Evolutionary conservation across 2,888 invertebrate genomes (phyloP).

Genomic region (Protonemura montana): DNA sequence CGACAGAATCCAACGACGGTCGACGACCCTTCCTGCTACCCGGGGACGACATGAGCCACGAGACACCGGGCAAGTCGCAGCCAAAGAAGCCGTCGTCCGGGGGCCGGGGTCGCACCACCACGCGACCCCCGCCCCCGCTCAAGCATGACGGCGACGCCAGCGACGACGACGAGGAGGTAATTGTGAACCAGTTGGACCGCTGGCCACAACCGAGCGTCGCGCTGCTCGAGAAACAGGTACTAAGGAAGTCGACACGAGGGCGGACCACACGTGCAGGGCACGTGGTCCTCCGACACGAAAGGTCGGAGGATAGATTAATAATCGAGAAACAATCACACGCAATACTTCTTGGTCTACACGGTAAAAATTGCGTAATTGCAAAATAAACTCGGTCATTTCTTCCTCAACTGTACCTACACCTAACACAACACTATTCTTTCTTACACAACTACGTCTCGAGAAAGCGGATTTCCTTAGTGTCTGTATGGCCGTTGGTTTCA

Average conservation of each 20-base stretch:
- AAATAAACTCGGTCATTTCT: neutral
- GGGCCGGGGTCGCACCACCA: neutral
- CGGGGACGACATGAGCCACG: constrained; percentile 72
- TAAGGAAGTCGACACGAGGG: constrained; percentile 40
- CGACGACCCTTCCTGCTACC: constrained; percentile 60
- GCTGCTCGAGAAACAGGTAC: constrained; percentile 54
- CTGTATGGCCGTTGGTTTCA: constrained; percentile 13
- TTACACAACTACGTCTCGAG: neutral
- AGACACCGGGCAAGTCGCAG: constrained; percentile 65
- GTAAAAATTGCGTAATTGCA: neutral
- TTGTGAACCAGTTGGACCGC: constrained; percentile 50
- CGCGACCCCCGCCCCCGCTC: constrained; percentile 22
- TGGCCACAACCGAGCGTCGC: constrained; percentile 55
- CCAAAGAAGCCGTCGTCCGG: constrained; percentile 35
- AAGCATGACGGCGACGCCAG: constrained; percentile 18
- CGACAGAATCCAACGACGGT: constrained; percentile 57
- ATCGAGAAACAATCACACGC: constrained; percentile 1
- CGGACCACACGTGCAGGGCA: neutral
- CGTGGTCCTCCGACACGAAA: neutral
- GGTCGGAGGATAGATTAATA: neutral
- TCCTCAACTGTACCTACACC: neutral
- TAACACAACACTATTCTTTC: neutral
- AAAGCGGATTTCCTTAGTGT: constrained; percentile 22
- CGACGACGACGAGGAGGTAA: constrained; percentile 43
- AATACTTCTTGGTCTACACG: neutral